Percentiles rank a stretch among this genome's conserved stretches.
Conservation (phyloP, 2,797 vertebrate genomes). For the Takifugu ocellatus region DNA sequence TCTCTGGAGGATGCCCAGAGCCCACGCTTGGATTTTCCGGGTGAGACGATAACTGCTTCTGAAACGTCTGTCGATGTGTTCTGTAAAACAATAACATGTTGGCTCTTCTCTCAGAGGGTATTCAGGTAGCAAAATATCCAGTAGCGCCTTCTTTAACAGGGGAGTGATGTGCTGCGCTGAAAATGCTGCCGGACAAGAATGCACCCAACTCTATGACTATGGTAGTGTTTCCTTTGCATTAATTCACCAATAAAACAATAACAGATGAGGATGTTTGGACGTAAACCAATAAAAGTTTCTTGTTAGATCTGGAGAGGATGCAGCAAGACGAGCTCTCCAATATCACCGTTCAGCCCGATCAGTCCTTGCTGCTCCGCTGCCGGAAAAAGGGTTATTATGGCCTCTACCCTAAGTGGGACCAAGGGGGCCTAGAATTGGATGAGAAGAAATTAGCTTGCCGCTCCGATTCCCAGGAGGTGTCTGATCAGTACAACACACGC, state of each 20-base stretch:
- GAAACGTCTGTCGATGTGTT: neutral
- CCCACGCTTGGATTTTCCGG: constrained; percentile 69
- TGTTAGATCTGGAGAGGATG: fast-evolving
- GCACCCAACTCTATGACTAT: constrained; percentile 81
- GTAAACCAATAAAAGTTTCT: neutral
- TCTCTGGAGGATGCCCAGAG: constrained; percentile 75
- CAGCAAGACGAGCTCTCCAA: constrained; percentile 23
- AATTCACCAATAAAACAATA: neutral
- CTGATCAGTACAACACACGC: no score
- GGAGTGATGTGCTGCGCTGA: constrained; percentile 80
- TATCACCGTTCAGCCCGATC: constrained; percentile 54
- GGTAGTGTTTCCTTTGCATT: constrained; percentile 63
- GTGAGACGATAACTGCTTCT: constrained; percentile 40
- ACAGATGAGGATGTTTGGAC: neutral
- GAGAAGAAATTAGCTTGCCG: fast-evolving
- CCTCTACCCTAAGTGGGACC: constrained; percentile 12
- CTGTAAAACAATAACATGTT: neutral
- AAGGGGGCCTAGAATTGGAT: neutral
- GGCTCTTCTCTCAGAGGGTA: fast-evolving
- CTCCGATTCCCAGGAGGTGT: constrained; percentile 27
- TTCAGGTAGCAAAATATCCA: neutral
- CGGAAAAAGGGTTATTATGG: fast-evolving
- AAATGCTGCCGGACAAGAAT: constrained; percentile 82
- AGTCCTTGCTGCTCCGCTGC: constrained; percentile 70
- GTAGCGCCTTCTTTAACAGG: fast-evolving